Evolutionary conservation across 2,888 invertebrate genomes (phyloP).

Genomic region (Cephus runcator): DNA sequence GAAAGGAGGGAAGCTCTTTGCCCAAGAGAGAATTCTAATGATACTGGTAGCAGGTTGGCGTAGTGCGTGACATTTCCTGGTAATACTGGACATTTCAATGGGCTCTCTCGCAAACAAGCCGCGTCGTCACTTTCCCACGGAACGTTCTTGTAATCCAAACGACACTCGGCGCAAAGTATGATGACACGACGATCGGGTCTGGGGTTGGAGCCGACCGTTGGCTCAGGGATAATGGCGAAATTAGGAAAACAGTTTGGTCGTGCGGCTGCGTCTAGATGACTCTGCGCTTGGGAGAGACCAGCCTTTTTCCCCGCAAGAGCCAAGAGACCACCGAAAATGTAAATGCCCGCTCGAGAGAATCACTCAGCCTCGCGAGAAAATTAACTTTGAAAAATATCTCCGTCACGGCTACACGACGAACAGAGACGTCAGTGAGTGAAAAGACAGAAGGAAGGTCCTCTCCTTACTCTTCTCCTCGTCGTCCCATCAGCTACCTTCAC

Average conservation of each 20-base stretch:
- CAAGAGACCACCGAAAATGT: conserved; percentile 34
- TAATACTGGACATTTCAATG: neutral
- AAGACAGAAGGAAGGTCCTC: neutral
- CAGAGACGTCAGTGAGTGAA: conserved; percentile 13
- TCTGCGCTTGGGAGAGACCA: neutral
- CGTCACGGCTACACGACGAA: conserved; percentile 16
- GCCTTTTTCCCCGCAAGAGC: neutral
- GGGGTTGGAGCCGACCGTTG: neutral
- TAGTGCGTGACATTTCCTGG: neutral
- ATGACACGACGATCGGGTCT: neutral
- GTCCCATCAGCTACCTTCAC: conserved; percentile 19
- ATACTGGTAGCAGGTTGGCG: neutral
- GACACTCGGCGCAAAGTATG: neutral
- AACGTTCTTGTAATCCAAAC: neutral
- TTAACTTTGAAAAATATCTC: conserved; percentile 43
- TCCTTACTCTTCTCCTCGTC: neutral
- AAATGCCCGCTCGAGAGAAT: conserved; percentile 36
- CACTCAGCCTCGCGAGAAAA: conserved; percentile 38
- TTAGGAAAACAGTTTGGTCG: neutral
- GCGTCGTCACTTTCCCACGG: neutral
- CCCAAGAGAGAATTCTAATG: neutral
- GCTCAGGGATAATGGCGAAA: neutral
- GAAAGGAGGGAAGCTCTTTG: neutral
- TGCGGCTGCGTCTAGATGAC: neutral
- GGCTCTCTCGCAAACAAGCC: neutral